A percentile compares a stretch with the other conserved stretches of the same genome.
Evolutionary conservation across 2,797 vertebrate genomes (phyloP).

Genomic region (Rhinatrema bivittatum): DNA sequence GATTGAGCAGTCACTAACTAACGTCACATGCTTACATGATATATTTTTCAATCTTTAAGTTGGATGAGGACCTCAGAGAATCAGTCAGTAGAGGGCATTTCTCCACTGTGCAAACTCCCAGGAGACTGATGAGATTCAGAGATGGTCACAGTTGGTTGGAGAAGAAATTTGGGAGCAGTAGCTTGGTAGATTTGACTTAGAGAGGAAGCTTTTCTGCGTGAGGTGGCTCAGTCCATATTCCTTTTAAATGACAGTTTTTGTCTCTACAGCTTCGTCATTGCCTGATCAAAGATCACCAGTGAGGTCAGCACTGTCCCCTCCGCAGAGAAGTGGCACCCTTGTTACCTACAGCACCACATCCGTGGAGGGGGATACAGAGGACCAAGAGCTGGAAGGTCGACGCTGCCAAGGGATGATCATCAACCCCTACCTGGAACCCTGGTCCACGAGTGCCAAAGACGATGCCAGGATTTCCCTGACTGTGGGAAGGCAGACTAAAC

Average conservation of each 20-base stretch:
- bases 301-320: constrained; percentile 10
- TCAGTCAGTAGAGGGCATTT: too few relatives aligned
- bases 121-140: too few relatives aligned
- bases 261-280: constrained; percentile 14
- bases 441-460: constrained; percentile 16
- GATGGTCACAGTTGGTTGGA: too few relatives aligned
- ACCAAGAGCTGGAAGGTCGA: constrained; percentile 12
- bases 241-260: neutral
- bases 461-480: constrained; percentile 13
- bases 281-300: constrained; percentile 16
- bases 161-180: too few relatives aligned
- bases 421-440: constrained; percentile 13
- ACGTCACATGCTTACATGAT: too few relatives aligned
- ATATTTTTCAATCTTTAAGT: too few relatives aligned
- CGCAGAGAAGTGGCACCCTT: constrained; percentile 19
- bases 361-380: constrained; percentile 15
- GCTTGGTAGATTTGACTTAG: too few relatives aligned
- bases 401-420: constrained; percentile 18
- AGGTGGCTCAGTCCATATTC: too few relatives aligned
- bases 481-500: constrained; percentile 15
- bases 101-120: too few relatives aligned
- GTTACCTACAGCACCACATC: constrained; percentile 18
- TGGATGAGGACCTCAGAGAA: too few relatives aligned
- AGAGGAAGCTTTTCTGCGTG: too few relatives aligned
- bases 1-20: too few relatives aligned